These are phyloP conservation scores for Drosophila asahinai DNA, from an alignment of 1,140 invertebrate species.

Conservation along the genomic window DNA sequence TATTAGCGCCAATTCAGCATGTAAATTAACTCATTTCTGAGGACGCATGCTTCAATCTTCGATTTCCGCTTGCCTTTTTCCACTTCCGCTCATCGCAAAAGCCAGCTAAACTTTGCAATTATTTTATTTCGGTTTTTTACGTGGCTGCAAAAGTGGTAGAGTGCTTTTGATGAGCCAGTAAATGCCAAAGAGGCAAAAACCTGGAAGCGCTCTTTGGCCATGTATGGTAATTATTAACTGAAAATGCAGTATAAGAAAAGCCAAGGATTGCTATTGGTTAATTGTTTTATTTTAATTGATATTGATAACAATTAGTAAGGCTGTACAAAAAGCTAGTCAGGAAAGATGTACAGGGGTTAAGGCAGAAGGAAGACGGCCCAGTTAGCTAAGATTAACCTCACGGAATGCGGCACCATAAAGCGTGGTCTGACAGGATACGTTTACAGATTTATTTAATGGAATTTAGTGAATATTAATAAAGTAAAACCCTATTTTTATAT, in stretches of 20 bases:
- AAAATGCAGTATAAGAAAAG: slow-evolving; percentile 2
- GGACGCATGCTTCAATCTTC: slow-evolving; percentile 56
- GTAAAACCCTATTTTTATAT: neutral
- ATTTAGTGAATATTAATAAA: neutral
- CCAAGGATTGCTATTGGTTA: neutral
- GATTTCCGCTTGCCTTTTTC: slow-evolving; percentile 47
- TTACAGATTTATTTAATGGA: neutral
- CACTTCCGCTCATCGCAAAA: slow-evolving; percentile 50
- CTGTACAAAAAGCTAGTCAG: neutral
- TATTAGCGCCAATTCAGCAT: slow-evolving; percentile 73
- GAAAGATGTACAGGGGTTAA: neutral
- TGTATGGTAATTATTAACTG: slow-evolving; percentile 22
- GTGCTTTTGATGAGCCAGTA: slow-evolving; percentile 10
- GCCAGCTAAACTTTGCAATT: slow-evolving; percentile 4
- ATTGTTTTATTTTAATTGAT: neutral
- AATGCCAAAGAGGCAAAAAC: slow-evolving; percentile 4
- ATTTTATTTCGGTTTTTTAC: slow-evolving; percentile 7
- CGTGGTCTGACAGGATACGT: neutral
- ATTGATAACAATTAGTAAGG: neutral
- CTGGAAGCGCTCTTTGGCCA: slow-evolving; percentile 25
- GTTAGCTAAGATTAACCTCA: neutral
- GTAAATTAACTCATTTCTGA: slow-evolving; percentile 72
- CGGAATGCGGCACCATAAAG: neutral
- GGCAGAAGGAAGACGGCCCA: no score
- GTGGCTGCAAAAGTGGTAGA: neutral